A percentile compares a stretch with the other conserved stretches of the same genome.
phyloP scores from a whole-genome alignment of 2,888 invertebrate genomes.

The Endotricha flammealis region DNA sequence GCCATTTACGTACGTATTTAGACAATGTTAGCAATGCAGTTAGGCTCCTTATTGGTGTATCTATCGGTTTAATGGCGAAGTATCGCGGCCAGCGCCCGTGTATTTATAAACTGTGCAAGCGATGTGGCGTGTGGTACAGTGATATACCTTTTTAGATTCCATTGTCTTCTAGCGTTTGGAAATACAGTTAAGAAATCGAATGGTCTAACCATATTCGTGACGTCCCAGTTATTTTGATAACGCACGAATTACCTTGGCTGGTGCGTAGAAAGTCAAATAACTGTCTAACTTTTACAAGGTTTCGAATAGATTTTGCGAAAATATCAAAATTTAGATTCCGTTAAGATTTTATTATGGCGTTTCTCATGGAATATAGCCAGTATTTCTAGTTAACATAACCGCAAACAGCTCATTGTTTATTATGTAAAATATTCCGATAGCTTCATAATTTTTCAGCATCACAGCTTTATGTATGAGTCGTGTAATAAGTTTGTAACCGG shows the following conservation, averaged over 20 bases:
- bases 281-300: no score
- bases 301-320: no score
- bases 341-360: no score
- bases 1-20: constrained; percentile 18
- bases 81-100: constrained; percentile 42
- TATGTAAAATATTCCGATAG: no score
- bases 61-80: constrained; percentile 46
- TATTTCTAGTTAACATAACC: no score
- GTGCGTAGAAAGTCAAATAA: constrained; percentile 15
- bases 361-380: no score
- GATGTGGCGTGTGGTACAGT: not conserved
- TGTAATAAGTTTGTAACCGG: no score
- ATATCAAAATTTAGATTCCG: no score
- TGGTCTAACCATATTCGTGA: constrained; percentile 24
- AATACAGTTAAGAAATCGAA: constrained; percentile 37
- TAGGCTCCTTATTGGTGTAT: constrained; percentile 30
- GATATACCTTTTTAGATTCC: not conserved
- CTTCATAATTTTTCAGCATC: no score
- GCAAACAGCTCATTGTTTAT: no score
- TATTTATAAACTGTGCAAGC: constrained; percentile 25
- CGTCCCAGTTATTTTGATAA: constrained; percentile 24
- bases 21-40: not conserved
- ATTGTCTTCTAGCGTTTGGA: constrained; percentile 34
- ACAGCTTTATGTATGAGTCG: no score
- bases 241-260: constrained; percentile 25